These are phyloP conservation scores for Lacerta agilis DNA, from an alignment of 2,797 vertebrate genomes.

Conservation along the genomic window DNA sequence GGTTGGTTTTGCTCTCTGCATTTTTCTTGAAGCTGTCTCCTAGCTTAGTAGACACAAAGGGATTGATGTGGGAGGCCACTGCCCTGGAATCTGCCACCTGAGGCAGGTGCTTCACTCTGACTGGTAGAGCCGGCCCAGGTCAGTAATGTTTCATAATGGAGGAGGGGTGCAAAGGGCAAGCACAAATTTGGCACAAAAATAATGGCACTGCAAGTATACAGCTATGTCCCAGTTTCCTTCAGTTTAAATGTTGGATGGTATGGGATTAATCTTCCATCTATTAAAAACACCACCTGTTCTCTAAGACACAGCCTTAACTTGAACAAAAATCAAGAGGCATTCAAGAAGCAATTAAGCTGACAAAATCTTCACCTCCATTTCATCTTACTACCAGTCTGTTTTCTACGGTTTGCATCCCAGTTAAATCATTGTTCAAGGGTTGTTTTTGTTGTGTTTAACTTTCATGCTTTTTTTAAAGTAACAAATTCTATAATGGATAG, in stretches of 20 bases:
- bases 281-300: constrained; percentile 29
- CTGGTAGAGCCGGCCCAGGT: too few species aligned
- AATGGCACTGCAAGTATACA: neutral
- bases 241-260: neutral
- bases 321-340: constrained; percentile 35
- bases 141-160: too few species aligned
- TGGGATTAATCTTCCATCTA: constrained; percentile 10
- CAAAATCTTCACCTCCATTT: constrained; percentile 13
- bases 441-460: constrained; percentile 18
- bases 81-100: too few species aligned
- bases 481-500: constrained; percentile 61
- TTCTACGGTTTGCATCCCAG: constrained; percentile 32
- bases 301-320: constrained; percentile 17
- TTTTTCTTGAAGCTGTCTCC: too few species aligned
- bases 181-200: neutral
- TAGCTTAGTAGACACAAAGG: too few species aligned
- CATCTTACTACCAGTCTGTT: constrained; percentile 17
- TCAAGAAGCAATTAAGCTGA: constrained; percentile 36
- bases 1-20: too few species aligned
- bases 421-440: constrained; percentile 21
- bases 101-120: too few species aligned
- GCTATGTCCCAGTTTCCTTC: neutral
- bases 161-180: neutral
- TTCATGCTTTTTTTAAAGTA: constrained; percentile 44
- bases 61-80: too few species aligned